Conservation (phyloP, 2,797 vertebrate species). For the Siniperca scherzeri region DNA sequence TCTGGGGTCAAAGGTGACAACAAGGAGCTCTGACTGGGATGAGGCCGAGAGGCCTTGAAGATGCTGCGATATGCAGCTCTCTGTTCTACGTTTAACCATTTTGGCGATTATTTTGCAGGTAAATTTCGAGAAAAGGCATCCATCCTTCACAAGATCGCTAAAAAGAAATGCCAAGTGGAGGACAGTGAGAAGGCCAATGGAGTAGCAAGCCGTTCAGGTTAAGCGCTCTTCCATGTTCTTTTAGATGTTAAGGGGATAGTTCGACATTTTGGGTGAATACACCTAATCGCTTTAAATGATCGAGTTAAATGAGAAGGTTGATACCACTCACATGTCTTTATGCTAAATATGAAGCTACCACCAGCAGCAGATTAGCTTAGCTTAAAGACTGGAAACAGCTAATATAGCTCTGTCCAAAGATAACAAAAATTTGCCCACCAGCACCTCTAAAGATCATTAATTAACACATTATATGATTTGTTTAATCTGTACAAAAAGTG, state of each 20-base stretch:
- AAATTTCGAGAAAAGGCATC: slow-evolving; percentile 98
- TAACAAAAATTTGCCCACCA: neutral
- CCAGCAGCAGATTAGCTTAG: neutral
- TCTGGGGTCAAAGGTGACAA: slow-evolving; percentile 64
- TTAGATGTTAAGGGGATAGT: neutral
- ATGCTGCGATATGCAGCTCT: neutral
- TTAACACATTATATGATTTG: neutral
- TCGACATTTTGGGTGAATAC: neutral
- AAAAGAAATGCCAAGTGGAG: slow-evolving; percentile 98
- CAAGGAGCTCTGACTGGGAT: slow-evolving; percentile 46
- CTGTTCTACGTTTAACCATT: slow-evolving; percentile 28
- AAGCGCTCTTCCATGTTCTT: slow-evolving; percentile 51
- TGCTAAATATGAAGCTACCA: neutral
- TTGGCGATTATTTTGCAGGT: slow-evolving; percentile 84
- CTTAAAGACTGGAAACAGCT: neutral
- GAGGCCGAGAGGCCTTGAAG: slow-evolving; percentile 25
- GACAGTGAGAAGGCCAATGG: slow-evolving; percentile 95
- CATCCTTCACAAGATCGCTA: slow-evolving; percentile 98
- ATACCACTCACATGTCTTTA: neutral
- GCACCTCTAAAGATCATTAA: neutral
- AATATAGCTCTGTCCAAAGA: neutral
- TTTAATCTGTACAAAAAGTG: neutral
- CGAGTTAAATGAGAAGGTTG: neutral
- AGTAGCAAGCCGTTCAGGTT: slow-evolving; percentile 91
- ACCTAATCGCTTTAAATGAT: neutral